A percentile compares a stretch with the other conserved stretches of the same genome.
These are phyloP conservation scores for Bombus vancouverensis DNA, from an alignment of 1,140 invertebrate genomes.

Conservation along the genomic window DNA sequence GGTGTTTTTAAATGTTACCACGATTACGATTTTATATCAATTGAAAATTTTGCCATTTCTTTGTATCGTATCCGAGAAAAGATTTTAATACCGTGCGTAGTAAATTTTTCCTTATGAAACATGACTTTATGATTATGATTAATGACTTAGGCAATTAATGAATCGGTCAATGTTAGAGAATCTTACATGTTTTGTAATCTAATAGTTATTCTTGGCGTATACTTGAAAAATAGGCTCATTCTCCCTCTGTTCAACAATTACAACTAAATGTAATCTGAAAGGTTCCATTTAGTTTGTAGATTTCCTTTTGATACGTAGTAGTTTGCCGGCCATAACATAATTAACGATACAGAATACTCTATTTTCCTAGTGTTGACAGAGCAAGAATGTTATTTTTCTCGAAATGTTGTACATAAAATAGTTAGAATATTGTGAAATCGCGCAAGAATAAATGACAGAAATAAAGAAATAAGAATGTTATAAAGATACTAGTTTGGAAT, in stretches of 20 bases:
- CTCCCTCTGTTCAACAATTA: background rate
- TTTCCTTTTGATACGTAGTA: conserved; percentile 4
- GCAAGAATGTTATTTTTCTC: conserved; percentile 27
- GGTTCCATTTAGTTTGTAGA: background rate
- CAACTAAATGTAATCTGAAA: background rate
- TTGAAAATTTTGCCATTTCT: background rate
- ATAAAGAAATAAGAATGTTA: conserved; percentile 19
- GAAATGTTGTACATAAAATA: conserved; percentile 30
- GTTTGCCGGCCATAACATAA: background rate
- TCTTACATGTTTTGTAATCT: background rate
- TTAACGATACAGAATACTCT: conserved; percentile 15
- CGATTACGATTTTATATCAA: background rate
- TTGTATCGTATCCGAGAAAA: background rate
- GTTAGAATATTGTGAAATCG: conserved; percentile 15
- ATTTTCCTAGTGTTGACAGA: conserved; percentile 10
- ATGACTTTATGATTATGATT: background rate
- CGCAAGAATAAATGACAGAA: background rate
- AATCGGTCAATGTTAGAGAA: background rate
- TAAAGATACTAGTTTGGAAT: background rate
- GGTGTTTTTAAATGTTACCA: background rate
- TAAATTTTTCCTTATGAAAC: background rate
- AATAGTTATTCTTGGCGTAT: background rate
- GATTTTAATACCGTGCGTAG: background rate
- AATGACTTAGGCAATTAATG: background rate
- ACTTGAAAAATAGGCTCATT: background rate